Evolutionary conservation across 1,140 invertebrate species (phyloP), one percentile per base, ranked within the genome.

Genomic region (Drosophila tropicalis): DNA sequence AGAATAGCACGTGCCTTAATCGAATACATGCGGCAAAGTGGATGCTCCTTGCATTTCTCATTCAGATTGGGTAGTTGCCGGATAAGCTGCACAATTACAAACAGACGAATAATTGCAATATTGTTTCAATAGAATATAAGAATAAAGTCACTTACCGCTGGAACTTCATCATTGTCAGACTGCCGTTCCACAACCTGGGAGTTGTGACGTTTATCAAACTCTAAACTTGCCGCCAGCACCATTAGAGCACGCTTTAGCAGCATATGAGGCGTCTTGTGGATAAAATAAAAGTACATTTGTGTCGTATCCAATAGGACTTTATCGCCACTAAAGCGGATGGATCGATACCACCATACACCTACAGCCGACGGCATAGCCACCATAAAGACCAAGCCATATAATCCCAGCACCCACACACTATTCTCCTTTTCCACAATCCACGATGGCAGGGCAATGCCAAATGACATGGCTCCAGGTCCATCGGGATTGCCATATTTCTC

Each of bases 371-470:
- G 98, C 78, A 99, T 92, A 63, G 98, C 97, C 61, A 99, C 96
- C 98, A 99, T 99, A 90, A 99, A 99, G 1, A 99, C 96, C 47
- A 99, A 93, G 17, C 96, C 98, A 94, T 99, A 99, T 0, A 99
- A 94, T 13, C 98, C 98, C 41, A 99, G 93, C 7, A 99, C 98
- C 97, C 98, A 99, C 39, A 99, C 95, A 77, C 98, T 99, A 92
- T 99, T 99, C 93, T 99, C 97, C 92, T 99, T 98, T 91, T 99
- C 98, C n/a, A 99, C 98, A 92, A 99, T 99, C 99, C 99, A 99
- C 62, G 98, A 99, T 17, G 99, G 99, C 51, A 99, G 93, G 47
- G 99, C 99, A 92, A 99, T 99, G 74, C 99, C 99, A 95, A 99
- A 99, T 82, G 97, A 98, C 95, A 98, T 99, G 19, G 98, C 98